These are phyloP conservation scores for Oreochromis tanganicae DNA, from an alignment of 2,113 vertebrate genomes.

Conservation along the genomic window DNA sequence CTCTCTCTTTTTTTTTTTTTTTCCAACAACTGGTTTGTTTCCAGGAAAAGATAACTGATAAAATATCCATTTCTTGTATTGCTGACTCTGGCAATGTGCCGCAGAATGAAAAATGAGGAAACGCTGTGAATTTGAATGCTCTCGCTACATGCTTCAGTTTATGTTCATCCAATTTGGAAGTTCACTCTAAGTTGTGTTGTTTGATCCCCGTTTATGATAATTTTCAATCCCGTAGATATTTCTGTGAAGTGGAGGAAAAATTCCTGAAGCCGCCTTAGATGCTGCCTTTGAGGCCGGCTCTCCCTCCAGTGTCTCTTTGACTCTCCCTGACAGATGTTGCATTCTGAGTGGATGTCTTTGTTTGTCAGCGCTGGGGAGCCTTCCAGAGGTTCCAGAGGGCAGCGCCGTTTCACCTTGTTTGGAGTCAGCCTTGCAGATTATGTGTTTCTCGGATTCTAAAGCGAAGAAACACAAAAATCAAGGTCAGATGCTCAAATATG, in stretches of 20 bases:
- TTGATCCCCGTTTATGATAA: slow-evolving; percentile 4
- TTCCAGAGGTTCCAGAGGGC: neutral
- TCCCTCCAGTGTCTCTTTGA: slow-evolving; percentile 9
- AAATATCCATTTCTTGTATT: slow-evolving; percentile 11
- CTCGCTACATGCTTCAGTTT: neutral
- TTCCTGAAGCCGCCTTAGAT: slow-evolving; percentile 11
- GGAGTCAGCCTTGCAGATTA: neutral
- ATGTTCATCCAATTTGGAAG: neutral
- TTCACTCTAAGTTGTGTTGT: neutral
- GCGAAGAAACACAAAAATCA: neutral
- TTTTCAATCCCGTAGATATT: slow-evolving; percentile 7
- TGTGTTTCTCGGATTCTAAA: slow-evolving; percentile 9
- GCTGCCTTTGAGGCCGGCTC: slow-evolving; percentile 4
- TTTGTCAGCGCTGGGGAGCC: neutral
- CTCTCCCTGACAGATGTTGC: neutral
- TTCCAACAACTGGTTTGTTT: neutral
- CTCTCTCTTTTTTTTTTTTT: neutral
- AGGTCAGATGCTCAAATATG: neutral
- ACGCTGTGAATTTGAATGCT: neutral
- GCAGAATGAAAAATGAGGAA: neutral
- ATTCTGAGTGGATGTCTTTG: neutral
- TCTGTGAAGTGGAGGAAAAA: neutral
- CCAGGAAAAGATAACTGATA: slow-evolving; percentile 23
- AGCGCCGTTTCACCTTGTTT: slow-evolving; percentile 21
- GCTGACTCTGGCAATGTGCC: slow-evolving; percentile 16